These are phyloP conservation scores for Actinopyga echinites DNA, from an alignment of 53 echinoderm and acorn worm genomes.

Conservation along the genomic window DNA sequence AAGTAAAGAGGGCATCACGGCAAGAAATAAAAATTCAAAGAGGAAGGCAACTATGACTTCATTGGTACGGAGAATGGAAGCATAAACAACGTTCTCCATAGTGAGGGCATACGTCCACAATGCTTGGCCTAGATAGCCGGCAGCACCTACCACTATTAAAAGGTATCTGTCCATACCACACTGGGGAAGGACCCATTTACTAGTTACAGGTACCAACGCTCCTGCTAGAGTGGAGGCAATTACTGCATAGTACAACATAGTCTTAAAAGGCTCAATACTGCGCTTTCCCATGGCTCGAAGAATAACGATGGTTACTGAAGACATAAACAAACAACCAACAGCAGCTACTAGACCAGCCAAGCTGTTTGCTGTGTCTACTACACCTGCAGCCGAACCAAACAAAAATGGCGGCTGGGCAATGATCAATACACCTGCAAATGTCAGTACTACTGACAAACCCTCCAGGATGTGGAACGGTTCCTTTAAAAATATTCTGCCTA, in stretches of 20 bases:
- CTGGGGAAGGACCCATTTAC: slow-evolving; percentile 5
- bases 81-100: neutral
- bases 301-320: neutral
- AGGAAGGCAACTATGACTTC: slow-evolving; percentile 9
- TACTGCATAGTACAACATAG: neutral
- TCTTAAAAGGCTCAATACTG: slow-evolving; percentile 9
- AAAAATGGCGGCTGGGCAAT: slow-evolving; percentile 6
- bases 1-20: neutral
- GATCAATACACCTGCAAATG: neutral
- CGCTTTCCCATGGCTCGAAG: slow-evolving; percentile 6
- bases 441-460: neutral
- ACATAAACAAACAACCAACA: neutral
- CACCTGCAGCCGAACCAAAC: neutral
- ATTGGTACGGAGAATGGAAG: slow-evolving; percentile 1
- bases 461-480: slow-evolving; percentile 2
- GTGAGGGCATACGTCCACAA: slow-evolving; percentile 4
- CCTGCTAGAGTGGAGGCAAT: neutral
- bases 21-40: slow-evolving; percentile 22
- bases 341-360: neutral
- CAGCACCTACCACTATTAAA: neutral
- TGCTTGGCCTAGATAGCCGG: slow-evolving; percentile 1
- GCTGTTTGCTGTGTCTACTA: neutral
- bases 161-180: slow-evolving; percentile 2
- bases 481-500: slow-evolving; percentile 10
- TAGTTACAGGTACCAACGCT: neutral